A percentile compares a stretch with the other conserved stretches of the same genome.
Conservation (phyloP, 2,113 vertebrate species). For the Athene noctua region DNA sequence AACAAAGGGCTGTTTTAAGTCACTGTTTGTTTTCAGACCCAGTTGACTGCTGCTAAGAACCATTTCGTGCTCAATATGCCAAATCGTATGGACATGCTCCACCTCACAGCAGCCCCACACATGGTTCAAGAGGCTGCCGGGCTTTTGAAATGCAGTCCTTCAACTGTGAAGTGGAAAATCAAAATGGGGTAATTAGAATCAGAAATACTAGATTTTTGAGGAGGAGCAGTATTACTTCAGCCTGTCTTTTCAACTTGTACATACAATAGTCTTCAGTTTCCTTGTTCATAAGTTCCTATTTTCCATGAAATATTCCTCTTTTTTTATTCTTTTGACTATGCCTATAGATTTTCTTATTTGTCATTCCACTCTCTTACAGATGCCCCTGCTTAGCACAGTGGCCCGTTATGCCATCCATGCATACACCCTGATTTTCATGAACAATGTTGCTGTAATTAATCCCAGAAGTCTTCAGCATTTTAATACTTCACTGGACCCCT, state of each 20-base stretch:
- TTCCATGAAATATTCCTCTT: not conserved
- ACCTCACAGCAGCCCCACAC: slow-evolving; percentile 60
- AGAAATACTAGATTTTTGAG: slow-evolving; percentile 21
- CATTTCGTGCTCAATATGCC: slow-evolving; percentile 57
- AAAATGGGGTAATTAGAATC: slow-evolving; percentile 38
- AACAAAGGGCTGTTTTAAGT: slow-evolving; percentile 64
- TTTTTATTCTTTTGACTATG: not conserved
- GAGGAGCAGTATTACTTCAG: not conserved
- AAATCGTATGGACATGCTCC: slow-evolving; percentile 54
- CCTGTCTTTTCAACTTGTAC: not conserved
- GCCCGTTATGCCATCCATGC: not conserved
- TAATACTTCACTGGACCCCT: not conserved
- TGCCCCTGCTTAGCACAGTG: not conserved
- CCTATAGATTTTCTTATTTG: not conserved
- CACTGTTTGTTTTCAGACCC: slow-evolving; percentile 62
- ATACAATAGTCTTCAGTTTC: not conserved
- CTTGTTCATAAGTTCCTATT: not conserved
- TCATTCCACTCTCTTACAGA: not conserved
- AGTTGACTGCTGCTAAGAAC: slow-evolving; percentile 60
- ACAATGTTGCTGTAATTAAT: not conserved
- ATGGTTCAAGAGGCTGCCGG: slow-evolving; percentile 48
- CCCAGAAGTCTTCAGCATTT: not conserved
- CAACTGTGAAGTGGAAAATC: slow-evolving; percentile 34
- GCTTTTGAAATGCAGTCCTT: slow-evolving; percentile 36
- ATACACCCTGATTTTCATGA: not conserved